Conservation (phyloP, 2,113 vertebrate species). For the Cacatua alba region DNA sequence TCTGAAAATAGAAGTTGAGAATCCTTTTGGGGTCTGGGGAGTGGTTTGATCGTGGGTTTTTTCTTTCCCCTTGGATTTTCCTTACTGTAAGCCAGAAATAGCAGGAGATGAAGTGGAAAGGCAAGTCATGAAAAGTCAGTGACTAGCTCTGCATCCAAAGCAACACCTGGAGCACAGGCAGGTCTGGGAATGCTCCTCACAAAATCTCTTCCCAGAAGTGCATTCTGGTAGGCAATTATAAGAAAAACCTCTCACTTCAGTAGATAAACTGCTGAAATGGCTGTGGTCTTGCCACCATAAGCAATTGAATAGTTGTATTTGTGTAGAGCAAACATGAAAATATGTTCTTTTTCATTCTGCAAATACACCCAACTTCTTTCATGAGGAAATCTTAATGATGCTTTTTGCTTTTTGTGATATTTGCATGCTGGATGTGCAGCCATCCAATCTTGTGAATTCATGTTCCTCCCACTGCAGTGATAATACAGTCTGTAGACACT, state of each 20-base stretch:
- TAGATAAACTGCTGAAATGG: background rate
- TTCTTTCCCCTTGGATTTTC: background rate
- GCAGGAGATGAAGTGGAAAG: background rate
- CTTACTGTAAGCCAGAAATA: background rate
- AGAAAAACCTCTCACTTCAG: background rate
- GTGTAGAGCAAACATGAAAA: background rate
- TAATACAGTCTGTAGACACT: background rate
- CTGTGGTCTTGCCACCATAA: background rate
- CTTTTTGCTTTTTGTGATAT: background rate
- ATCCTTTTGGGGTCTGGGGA: background rate
- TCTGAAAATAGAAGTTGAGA: background rate
- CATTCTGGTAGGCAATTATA: background rate
- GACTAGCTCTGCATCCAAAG: background rate
- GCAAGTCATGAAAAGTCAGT: background rate
- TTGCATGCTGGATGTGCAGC: background rate
- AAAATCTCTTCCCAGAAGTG: background rate
- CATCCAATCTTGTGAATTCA: background rate
- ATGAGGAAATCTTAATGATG: background rate
- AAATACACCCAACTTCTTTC: background rate
- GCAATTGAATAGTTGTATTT: background rate
- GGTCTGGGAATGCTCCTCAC: background rate
- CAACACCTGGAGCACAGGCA: background rate
- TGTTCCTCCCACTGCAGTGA: background rate
- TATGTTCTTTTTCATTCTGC: background rate
- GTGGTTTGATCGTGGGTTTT: accelerated